A percentile compares a stretch with the other conserved stretches of the same genome.
Evolutionary conservation across 2,888 invertebrate genomes (phyloP).

Genomic region (Hyposoter didymator): DNA sequence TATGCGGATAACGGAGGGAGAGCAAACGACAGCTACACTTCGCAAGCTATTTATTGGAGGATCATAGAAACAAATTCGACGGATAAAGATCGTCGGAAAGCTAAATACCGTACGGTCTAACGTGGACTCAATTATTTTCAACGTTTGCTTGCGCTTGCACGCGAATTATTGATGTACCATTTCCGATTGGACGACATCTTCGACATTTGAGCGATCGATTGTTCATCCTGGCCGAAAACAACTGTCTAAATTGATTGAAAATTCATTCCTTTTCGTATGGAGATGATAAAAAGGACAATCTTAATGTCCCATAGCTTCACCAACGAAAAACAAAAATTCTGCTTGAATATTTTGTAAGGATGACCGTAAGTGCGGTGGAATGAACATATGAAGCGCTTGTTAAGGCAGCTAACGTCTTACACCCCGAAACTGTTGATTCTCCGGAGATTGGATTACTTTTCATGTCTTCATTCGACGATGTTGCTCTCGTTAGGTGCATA

Average conservation of each 20-base stretch:
- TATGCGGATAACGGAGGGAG: slow-evolving; percentile 10
- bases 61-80: slow-evolving; percentile 23
- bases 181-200: neutral
- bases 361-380: neutral
- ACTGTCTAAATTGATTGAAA: neutral
- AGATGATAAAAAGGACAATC: neutral
- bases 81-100: neutral
- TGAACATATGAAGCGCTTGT: neutral
- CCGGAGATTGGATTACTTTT: neutral
- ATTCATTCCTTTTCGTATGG: neutral
- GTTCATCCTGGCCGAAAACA: neutral
- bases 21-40: neutral
- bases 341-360: neutral
- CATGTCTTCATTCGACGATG: neutral
- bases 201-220: neutral
- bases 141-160: neutral
- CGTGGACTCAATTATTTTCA: neutral
- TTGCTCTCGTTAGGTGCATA: neutral
- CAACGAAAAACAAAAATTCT: neutral
- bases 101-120: neutral
- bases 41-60: slow-evolving; percentile 38
- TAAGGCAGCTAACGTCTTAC: neutral
- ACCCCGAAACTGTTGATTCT: slow-evolving; percentile 13
- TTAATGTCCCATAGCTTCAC: neutral
- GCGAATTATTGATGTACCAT: neutral